Conservation (phyloP, 1,140 invertebrate species). For the Lepidurus apus region DNA sequence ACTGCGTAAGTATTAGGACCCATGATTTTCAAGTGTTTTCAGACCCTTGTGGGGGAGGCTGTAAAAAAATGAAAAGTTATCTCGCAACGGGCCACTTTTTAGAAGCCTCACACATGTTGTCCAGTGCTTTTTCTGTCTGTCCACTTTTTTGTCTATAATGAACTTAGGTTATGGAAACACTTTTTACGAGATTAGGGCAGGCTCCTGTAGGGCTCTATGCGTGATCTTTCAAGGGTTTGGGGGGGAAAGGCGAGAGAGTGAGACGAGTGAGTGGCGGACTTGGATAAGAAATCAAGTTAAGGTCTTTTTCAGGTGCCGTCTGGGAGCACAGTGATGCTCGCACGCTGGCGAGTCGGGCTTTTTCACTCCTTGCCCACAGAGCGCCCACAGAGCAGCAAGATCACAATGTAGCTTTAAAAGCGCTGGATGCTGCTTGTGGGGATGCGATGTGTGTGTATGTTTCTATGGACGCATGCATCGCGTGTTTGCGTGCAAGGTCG, state of each 20-base stretch:
- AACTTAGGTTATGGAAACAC: background rate
- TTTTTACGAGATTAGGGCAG: background rate
- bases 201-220: background rate
- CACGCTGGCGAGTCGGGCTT: background rate
- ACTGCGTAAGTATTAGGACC: conserved; percentile 2
- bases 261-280: conserved; percentile 6
- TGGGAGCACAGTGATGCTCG: conserved; percentile 20
- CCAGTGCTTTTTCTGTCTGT: background rate
- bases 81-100: background rate
- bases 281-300: background rate
- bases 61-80: background rate
- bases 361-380: background rate
- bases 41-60: background rate
- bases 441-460: background rate
- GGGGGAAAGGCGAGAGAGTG: background rate
- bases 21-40: background rate
- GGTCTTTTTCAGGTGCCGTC: conserved; percentile 21
- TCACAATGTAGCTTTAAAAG: background rate
- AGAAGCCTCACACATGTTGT: background rate
- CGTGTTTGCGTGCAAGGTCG: conserved; percentile 17
- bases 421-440: conserved; percentile 11
- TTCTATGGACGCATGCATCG: conserved; percentile 4
- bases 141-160: background rate
- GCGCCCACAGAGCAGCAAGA: conserved; percentile 13
- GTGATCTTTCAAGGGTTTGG: background rate